phyloP scores from a whole-genome alignment of 1,140 invertebrate species.

The Procambarus clarkii region DNA sequence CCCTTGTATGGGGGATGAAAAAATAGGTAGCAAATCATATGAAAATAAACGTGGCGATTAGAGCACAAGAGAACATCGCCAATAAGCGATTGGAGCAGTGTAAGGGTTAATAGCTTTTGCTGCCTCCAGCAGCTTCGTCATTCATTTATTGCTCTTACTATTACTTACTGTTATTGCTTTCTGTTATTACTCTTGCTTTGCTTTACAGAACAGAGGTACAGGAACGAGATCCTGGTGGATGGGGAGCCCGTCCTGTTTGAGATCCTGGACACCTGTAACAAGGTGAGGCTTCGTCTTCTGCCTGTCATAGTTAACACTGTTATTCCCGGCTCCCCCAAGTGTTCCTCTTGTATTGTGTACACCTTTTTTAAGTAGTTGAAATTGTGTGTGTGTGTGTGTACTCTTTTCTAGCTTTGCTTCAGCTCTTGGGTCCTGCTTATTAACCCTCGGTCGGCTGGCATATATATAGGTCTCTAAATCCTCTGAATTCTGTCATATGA shows the following conservation, averaged over 20 bases:
- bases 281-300: conserved; percentile 74
- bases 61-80: not conserved
- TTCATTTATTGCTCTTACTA: not conserved
- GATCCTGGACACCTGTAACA: conserved; percentile 93
- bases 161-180: no score
- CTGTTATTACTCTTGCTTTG: conserved; percentile 66
- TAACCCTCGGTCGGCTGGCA: no score
- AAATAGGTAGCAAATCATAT: not conserved
- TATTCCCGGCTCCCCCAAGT: not conserved
- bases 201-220: conserved; percentile 90
- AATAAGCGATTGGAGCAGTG: no score
- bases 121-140: not conserved
- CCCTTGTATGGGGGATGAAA: no score
- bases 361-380: no score
- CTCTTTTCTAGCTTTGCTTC: no score
- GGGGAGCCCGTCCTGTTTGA: conserved; percentile 93
- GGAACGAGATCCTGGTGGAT: conserved; percentile 92
- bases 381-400: not conserved
- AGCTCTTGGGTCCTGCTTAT: no score
- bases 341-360: not conserved
- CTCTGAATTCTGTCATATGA: no score
- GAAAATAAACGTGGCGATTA: not conserved
- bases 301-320: no score
- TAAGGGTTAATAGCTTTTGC: no score
- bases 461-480: no score